Percentiles rank a stretch among this genome's conserved stretches.
Evolutionary conservation across 2,888 invertebrate genomes (phyloP).

Genomic region (Drosophila sordidula): DNA sequence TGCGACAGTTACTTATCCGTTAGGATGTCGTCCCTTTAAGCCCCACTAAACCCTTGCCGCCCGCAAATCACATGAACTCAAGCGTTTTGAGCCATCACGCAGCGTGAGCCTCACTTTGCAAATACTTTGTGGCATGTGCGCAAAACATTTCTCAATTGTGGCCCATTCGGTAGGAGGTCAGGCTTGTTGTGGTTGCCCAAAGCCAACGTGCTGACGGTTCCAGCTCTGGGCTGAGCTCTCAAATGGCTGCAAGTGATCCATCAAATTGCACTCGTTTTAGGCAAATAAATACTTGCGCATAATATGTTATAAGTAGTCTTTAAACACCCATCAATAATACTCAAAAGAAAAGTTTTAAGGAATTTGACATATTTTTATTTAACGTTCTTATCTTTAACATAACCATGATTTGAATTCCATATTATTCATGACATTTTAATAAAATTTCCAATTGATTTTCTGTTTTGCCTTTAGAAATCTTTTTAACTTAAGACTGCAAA

Average conservation of each 20-base stretch:
- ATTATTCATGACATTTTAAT: no score
- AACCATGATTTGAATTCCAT: no score
- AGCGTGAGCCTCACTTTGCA: conserved; percentile 11
- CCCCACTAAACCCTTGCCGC: conserved; percentile 22
- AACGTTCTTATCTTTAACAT: not conserved
- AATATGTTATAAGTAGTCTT: not conserved
- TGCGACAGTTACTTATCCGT: conserved; percentile 58
- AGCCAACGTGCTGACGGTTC: conserved; percentile 11
- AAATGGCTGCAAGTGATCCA: conserved; percentile 17
- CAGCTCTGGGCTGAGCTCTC: not conserved
- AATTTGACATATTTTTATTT: not conserved
- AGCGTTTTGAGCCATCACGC: conserved; percentile 7
- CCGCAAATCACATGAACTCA: conserved; percentile 25
- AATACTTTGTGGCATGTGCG: conserved; percentile 40
- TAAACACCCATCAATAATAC: not conserved
- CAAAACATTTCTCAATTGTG: conserved; percentile 56
- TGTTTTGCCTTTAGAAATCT: no score
- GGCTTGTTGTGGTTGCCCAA: conserved; percentile 27
- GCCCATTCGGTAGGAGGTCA: conserved; percentile 14
- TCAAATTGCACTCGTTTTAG: conserved; percentile 11
- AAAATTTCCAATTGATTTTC: no score
- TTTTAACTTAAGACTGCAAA: no score
- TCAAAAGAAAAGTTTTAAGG: not conserved
- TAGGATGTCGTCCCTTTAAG: not conserved
- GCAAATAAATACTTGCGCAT: not conserved